Percentiles rank a stretch among this genome's conserved stretches.
phyloP scores from a whole-genome alignment of 2,113 vertebrate genomes.

The Corydoras maculifer region DNA sequence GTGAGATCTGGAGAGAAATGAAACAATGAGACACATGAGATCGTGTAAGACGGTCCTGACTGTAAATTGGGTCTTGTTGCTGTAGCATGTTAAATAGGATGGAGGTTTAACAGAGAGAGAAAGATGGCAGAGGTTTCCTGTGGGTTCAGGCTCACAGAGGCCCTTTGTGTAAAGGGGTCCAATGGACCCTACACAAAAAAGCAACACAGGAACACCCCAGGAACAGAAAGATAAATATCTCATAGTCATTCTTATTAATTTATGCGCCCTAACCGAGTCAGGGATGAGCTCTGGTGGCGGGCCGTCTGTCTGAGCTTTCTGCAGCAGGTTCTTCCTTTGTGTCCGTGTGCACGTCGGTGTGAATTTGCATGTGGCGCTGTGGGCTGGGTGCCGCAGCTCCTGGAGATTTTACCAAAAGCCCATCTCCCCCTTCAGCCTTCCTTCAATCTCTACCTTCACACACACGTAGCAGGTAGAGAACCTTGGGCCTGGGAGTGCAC shows the following conservation, averaged over 20 bases:
- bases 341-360: conserved; percentile 28
- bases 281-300: conserved; percentile 49
- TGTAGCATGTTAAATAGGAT: too few species aligned
- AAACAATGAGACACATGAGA: too few species aligned
- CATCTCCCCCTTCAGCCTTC: conserved; percentile 56
- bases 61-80: too few species aligned
- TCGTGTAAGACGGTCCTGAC: too few species aligned
- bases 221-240: conserved; percentile 64
- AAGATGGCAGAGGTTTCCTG: too few species aligned
- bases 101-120: conserved; percentile 53
- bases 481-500: conserved; percentile 53
- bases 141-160: conserved; percentile 55
- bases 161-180: conserved; percentile 63
- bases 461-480: conserved; percentile 57
- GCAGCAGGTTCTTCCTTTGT: conserved; percentile 38
- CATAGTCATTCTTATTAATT: conserved; percentile 52
- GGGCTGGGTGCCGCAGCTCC: conserved; percentile 37
- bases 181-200: conserved; percentile 59
- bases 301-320: conserved; percentile 28
- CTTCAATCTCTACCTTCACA: conserved; percentile 69
- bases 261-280: conserved; percentile 44
- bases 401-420: conserved; percentile 63
- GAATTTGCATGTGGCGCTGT: conserved; percentile 23
- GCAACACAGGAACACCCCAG: conserved; percentile 60
- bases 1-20: too few species aligned